Conservation (phyloP, 2,113 vertebrate genomes). For the Delphinapterus leucas region DNA sequence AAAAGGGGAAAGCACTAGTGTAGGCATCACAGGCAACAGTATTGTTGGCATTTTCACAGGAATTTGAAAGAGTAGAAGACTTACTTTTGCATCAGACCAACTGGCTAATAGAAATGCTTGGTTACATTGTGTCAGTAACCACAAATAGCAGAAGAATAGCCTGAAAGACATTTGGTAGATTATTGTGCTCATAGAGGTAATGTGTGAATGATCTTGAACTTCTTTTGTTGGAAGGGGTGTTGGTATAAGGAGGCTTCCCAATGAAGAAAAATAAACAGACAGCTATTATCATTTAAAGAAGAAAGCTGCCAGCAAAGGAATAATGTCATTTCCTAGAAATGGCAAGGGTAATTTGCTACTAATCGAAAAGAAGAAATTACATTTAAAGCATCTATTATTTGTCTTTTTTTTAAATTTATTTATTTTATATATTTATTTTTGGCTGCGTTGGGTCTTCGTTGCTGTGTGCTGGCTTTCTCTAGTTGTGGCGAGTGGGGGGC, state of each 20-base stretch:
- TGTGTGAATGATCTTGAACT: neutral
- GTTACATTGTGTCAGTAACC: constrained; percentile 53
- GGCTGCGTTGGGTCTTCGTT: too few species aligned
- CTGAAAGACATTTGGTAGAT: constrained; percentile 52
- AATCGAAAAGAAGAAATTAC: constrained; percentile 72
- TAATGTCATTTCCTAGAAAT: constrained; percentile 53
- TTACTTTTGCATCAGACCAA: neutral
- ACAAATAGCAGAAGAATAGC: constrained; percentile 52
- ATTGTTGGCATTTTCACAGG: neutral
- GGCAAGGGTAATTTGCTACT: constrained; percentile 71
- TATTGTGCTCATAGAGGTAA: constrained; percentile 50
- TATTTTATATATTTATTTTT: too few species aligned
- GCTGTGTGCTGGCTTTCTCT: too few species aligned
- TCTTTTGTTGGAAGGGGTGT: neutral
- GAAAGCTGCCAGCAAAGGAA: constrained; percentile 64
- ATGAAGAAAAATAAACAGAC: constrained; percentile 57
- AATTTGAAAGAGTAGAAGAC: neutral
- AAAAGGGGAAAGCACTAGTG: neutral
- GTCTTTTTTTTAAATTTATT: neutral
- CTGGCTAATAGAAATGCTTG: neutral
- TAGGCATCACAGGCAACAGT: neutral
- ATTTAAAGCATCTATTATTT: constrained; percentile 73
- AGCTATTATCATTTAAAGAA: constrained; percentile 67
- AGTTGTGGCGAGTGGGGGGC: too few species aligned
- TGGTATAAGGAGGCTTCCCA: neutral